phyloP scores from a whole-genome alignment of 2,797 vertebrate species.

The Leuciscus waleckii region DNA sequence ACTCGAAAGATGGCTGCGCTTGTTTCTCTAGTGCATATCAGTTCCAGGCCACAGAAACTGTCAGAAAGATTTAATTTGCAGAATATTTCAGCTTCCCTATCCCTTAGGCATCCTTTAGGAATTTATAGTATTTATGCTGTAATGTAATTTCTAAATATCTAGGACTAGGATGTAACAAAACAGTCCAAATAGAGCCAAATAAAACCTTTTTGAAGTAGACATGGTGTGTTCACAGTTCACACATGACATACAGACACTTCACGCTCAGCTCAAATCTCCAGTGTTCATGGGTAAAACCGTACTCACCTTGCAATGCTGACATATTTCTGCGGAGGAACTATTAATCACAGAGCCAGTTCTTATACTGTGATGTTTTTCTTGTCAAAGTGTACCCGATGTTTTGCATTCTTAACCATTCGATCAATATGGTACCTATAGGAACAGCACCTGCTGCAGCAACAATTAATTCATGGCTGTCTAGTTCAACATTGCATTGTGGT shows the following conservation, averaged over 20 bases:
- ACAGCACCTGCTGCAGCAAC: slow-evolving; percentile 55
- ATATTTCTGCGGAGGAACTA: slow-evolving; percentile 34
- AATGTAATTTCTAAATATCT: background rate
- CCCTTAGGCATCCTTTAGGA: background rate
- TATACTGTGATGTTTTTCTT: slow-evolving; percentile 60
- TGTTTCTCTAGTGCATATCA: background rate
- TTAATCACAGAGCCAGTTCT: slow-evolving; percentile 51
- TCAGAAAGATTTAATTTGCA: background rate
- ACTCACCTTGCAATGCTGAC: slow-evolving; percentile 22
- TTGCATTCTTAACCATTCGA: slow-evolving; percentile 75
- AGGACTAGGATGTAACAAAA: background rate
- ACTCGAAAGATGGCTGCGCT: background rate
- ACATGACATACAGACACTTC: background rate
- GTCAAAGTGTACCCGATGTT: slow-evolving; percentile 68
- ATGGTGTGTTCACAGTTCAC: slow-evolving; percentile 4
- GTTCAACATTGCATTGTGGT: slow-evolving; percentile 74
- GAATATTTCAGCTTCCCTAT: background rate
- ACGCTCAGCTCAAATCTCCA: background rate
- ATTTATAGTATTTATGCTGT: background rate
- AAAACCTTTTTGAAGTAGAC: background rate
- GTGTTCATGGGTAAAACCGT: background rate
- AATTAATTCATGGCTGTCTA: slow-evolving; percentile 74
- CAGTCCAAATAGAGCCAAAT: background rate
- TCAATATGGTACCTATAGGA: slow-evolving; percentile 73
- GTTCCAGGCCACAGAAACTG: background rate